Evolutionary conservation across 2,113 vertebrate species (phyloP), one percentile per base, ranked within the genome.

Genomic region (Picathartes gymnocephalus): DNA sequence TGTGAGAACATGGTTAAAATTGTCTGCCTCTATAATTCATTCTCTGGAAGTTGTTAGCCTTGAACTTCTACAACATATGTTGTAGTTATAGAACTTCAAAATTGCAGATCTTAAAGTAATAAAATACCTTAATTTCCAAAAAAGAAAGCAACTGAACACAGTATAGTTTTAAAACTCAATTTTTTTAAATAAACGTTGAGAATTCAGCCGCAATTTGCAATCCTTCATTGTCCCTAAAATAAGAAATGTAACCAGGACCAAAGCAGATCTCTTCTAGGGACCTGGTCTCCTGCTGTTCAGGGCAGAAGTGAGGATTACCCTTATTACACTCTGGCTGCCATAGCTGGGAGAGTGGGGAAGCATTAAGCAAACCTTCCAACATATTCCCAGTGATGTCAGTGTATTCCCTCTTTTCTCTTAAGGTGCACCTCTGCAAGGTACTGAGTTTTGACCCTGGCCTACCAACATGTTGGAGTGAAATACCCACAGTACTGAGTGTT

Each of bases 301-400:
- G 50, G 42, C 53, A 69, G 73, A 91, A 72, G 18, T 15, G 13
- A 65, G 45, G 31, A 47, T 82, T 73, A 40, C 3, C 2, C 22
- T 76, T 2, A 0, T 11, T 42, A 8, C 3, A 0, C 78, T 65
- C 60, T 77, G 39, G 33, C 53, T 73, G 16, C 47, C 2, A 2
- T 4, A 31, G 18, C 4, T 70, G 45, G 68, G 50, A 69, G 53
- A 50, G 30, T 1, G 1, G 5, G 56, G 37, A 61, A 53, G 25
- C 54, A 37, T 30, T 62, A 68, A 61, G 15, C 20, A 65, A 39
- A 68, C 22, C 10, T 80, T 51, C n/a, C 28, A 71, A 23, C 37
- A 33, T 47, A 40, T 39, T 62, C 64, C 13, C 45, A 60, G 22
- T 15, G 12, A 23, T 58, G 23, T 42, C 66, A 66, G 13, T 51